Conservation (phyloP, 2,888 invertebrate genomes). For the Atrina japonica region DNA sequence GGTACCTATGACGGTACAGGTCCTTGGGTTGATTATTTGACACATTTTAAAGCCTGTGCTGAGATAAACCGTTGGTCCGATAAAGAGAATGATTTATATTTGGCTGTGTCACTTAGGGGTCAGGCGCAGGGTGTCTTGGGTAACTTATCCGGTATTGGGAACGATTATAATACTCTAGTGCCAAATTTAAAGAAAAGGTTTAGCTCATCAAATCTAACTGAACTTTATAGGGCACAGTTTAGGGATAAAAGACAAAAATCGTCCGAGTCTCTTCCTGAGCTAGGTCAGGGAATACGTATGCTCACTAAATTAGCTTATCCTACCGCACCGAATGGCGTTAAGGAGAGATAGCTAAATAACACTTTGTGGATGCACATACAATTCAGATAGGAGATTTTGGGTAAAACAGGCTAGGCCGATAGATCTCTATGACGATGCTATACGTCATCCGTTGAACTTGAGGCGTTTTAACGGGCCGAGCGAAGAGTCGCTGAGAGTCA, state of each 20-base stretch:
- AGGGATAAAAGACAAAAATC: no score
- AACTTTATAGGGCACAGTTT: no score
- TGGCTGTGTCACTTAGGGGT: conserved; percentile 38
- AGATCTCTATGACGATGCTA: no score
- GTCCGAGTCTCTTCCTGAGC: no score
- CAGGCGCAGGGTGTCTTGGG: conserved; percentile 34
- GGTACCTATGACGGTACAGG: no score
- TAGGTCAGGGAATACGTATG: conserved; percentile 23
- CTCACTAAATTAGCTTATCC: conserved; percentile 25
- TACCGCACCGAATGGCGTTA: conserved; percentile 24
- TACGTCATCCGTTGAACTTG: conserved; percentile 28
- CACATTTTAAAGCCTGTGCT: no score
- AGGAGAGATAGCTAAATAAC: conserved; percentile 28
- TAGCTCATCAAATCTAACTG: conserved; percentile 16
- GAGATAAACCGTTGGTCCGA: no score
- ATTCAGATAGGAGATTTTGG: conserved; percentile 25
- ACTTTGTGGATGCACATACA: conserved; percentile 2
- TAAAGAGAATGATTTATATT: no score
- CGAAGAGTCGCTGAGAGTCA: no score
- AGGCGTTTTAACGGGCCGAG: no score
- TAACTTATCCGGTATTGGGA: conserved; percentile 11
- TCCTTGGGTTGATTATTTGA: no score
- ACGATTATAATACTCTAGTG: no score
- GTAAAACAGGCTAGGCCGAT: conserved; percentile 28
- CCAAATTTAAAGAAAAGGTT: not conserved